These are phyloP conservation scores for Psammodynastes pulverulentus DNA, from an alignment of 2,113 vertebrate species.

Conservation along the genomic window DNA sequence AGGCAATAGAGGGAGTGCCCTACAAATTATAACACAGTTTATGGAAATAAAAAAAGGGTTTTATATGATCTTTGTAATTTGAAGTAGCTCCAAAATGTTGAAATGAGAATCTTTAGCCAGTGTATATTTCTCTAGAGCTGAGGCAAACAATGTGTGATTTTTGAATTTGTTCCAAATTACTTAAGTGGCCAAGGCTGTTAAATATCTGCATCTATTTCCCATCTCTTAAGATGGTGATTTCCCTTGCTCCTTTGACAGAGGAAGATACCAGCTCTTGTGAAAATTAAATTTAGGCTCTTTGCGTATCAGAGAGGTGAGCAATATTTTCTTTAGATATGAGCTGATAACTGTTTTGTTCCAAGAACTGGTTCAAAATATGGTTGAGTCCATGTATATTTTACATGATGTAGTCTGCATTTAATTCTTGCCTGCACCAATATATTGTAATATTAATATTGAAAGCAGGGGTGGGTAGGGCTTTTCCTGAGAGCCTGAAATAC, in stretches of 20 bases:
- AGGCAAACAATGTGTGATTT: not conserved
- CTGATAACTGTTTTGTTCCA: not conserved
- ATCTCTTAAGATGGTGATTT: not conserved
- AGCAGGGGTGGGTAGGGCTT: not conserved
- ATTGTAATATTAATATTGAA: not conserved
- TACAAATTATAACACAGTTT: not conserved
- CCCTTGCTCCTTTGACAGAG: not conserved
- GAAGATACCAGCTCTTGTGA: not conserved
- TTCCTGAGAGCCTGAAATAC: not conserved
- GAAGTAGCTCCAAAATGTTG: conserved; percentile 2
- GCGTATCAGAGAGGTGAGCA: not conserved
- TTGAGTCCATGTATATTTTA: not conserved
- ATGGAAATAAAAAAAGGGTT: not conserved
- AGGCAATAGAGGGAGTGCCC: conserved; percentile 26
- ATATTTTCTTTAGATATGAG: not conserved
- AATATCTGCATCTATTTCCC: not conserved
- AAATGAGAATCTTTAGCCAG: not conserved
- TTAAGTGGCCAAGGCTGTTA: not conserved
- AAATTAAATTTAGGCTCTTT: not conserved
- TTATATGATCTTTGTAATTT: not conserved
- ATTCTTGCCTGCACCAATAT: not conserved
- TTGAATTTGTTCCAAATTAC: not conserved
- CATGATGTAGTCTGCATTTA: not conserved
- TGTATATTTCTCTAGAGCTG: not conserved
- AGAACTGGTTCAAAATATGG: not conserved